These are phyloP conservation scores for Cossypha polioptera DNA, from an alignment of 2,797 vertebrate species.

Conservation along the genomic window DNA sequence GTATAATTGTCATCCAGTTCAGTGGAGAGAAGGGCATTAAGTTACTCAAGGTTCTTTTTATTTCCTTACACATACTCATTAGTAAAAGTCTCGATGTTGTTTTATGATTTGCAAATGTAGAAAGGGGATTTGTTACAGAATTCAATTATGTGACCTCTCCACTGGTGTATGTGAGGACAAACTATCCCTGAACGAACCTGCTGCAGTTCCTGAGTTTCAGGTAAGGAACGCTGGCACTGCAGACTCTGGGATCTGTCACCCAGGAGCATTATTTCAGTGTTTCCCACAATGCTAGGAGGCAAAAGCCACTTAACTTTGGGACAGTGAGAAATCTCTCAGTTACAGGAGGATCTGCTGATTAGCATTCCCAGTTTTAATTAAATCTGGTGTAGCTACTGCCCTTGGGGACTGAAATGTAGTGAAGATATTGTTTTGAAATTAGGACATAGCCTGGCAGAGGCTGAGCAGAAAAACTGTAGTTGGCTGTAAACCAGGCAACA, in stretches of 20 bases:
- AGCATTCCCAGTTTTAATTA: constrained; percentile 51
- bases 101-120: background rate
- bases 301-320: background rate
- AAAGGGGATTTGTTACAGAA: background rate
- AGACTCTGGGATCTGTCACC: background rate
- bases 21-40: background rate
- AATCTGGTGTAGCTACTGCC: background rate
- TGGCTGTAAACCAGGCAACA: background rate
- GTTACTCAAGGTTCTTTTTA: background rate
- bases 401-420: background rate
- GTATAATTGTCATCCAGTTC: background rate
- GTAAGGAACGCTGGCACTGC: background rate
- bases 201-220: background rate
- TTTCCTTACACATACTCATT: background rate
- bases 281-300: background rate
- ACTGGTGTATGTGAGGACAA: background rate
- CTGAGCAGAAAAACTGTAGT: background rate
- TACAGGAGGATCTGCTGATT: constrained; percentile 28
- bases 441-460: background rate
- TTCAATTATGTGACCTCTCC: background rate
- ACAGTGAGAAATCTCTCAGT: background rate
- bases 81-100: background rate
- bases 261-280: background rate
- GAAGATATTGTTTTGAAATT: constrained; percentile 33
- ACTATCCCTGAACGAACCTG: background rate